These are phyloP conservation scores for Sacculina carcini DNA, from an alignment of 2,888 invertebrate species.

Conservation along the genomic window DNA sequence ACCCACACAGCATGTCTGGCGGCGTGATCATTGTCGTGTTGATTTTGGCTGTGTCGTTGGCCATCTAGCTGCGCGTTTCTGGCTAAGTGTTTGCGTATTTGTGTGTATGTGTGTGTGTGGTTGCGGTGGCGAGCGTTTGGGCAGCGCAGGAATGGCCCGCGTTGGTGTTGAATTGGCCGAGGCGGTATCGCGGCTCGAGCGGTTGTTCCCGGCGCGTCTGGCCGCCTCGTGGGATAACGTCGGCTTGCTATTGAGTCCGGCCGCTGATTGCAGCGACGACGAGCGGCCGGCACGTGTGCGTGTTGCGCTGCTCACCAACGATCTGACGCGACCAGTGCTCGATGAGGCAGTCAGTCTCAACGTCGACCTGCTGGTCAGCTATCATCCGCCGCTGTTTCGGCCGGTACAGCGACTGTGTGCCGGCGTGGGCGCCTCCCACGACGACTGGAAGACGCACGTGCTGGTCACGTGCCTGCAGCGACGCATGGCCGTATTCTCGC, in stretches of 20 bases:
- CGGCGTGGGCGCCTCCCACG: too few species aligned
- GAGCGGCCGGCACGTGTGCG: constrained; percentile 14
- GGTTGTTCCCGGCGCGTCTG: constrained; percentile 37
- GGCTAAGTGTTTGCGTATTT: too few species aligned
- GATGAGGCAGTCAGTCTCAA: constrained; percentile 42
- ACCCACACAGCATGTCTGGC: too few species aligned
- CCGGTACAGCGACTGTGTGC: constrained; percentile 48
- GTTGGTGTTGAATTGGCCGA: constrained; percentile 14
- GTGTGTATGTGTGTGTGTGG: too few species aligned
- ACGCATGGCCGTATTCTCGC: constrained; percentile 66
- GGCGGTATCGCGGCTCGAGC: constrained; percentile 25
- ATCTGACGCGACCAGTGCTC: constrained; percentile 64
- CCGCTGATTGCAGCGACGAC: not conserved
- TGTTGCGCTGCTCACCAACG: constrained; percentile 61
- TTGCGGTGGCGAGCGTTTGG: too few species aligned
- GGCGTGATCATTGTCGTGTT: too few species aligned
- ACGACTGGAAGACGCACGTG: too few species aligned
- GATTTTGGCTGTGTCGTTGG: too few species aligned
- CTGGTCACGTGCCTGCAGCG: constrained; percentile 39
- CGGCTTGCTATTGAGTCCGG: constrained; percentile 61
- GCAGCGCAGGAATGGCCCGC: too few species aligned
- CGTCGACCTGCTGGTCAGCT: constrained; percentile 58
- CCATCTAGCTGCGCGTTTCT: too few species aligned
- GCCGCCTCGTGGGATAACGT: constrained; percentile 88
- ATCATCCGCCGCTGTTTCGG: constrained; percentile 84